phyloP scores from a whole-genome alignment of 2,113 vertebrate species.

The Egretta garzetta region DNA sequence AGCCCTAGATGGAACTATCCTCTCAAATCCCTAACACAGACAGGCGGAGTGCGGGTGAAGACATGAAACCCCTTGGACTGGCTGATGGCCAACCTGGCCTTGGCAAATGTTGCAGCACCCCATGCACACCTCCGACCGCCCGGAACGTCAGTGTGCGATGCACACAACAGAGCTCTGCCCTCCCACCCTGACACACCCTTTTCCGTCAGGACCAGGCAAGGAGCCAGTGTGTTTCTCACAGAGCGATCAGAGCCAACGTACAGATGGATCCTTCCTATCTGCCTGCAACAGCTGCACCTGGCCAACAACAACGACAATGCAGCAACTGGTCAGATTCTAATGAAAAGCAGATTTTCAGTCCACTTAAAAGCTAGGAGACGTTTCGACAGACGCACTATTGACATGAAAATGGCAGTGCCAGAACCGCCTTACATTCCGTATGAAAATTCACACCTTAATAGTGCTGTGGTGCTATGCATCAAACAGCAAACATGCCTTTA shows the following conservation, averaged over 20 bases:
- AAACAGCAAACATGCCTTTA: background rate
- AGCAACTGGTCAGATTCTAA: background rate
- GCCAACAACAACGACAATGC: rapidly evolving
- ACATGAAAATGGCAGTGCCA: background rate
- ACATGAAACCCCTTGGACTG: background rate
- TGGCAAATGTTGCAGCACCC: background rate
- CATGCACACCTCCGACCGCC: rapidly evolving
- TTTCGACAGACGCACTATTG: background rate
- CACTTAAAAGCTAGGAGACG: background rate
- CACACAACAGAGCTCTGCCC: background rate
- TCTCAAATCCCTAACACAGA: background rate
- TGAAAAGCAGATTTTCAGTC: background rate
- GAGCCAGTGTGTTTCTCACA: rapidly evolving
- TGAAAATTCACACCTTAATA: background rate
- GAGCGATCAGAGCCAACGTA: background rate
- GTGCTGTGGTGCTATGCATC: background rate
- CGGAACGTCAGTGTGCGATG: rapidly evolving
- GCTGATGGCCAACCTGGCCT: background rate
- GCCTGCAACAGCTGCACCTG: background rate
- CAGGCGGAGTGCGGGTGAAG: background rate
- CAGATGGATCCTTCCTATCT: background rate
- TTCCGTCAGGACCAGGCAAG: background rate
- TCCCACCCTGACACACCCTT: conserved; percentile 19
- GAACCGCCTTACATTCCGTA: background rate
- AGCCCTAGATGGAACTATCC: background rate